Base-by-base conservation (phyloP, 92 coral and sea anemone genomes). In the Parazoanthus swiftii region DNA sequence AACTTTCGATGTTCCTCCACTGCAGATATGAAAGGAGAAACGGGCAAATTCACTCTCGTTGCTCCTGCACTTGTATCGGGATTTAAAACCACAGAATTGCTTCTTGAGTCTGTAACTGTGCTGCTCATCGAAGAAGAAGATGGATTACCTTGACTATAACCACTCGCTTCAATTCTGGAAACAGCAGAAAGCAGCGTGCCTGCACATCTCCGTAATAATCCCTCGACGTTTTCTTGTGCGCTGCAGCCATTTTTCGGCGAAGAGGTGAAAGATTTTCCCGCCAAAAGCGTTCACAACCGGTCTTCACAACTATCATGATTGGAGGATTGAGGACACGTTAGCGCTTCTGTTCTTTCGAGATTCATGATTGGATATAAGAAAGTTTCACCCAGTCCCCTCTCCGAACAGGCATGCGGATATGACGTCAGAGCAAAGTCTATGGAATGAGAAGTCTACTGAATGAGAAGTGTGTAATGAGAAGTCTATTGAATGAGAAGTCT, bases 371-470 rank as follows among this genome's bases (percentile, higher is more conserved):
- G 73, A 67, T 67, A 67, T 26, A 67, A 67, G 73, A 67, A 67
- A 15, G 73, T 67, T 67, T 67, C 10, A 67, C 77, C 77, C 43
- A 73, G 77, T 3, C 77, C 77, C 43, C 18, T 37, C 38, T 37
- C 77, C 38, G 35, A 8, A 38, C 3, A 29, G 43, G 77, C 77
- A 11, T 73, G 77, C 77, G 77, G 77, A 73, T 73, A 33, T 73
- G 43, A 73, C 42, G 77, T 73, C 77, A 73, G 77, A 8, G 77
- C 43, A 6, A 73, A 73, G 77, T 73, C 43, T 73, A 43, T 73
- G 0, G 9, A 73, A 73, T 73, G 77, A 26, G 42, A 73, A 73
- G 43, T 73, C 77, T 73, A 18, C 29, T 8, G 76, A 72, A 72
- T 68, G 74, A 68, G 23, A 23, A 23, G 74, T 68, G 35, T 68